Percentiles rank a stretch among this genome's conserved stretches.
These are phyloP conservation scores for Carlito syrichta DNA, from an alignment of 2,113 vertebrate species.

Conservation along the genomic window DNA sequence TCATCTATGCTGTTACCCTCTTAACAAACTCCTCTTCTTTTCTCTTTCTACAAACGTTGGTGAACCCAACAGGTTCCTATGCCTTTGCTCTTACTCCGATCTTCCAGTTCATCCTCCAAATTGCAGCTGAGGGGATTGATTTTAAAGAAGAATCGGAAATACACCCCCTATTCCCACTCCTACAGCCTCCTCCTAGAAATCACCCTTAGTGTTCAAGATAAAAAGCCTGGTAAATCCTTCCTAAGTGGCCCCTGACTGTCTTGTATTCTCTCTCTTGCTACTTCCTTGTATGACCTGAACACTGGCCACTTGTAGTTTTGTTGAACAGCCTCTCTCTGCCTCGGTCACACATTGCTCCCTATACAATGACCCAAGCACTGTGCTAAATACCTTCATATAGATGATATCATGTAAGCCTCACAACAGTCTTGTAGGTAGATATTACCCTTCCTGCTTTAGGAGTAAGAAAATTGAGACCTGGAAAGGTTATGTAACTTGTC, in stretches of 20 bases:
- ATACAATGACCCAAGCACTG: background rate
- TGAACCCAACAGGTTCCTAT: background rate
- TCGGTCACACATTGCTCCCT: background rate
- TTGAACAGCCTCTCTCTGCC: background rate
- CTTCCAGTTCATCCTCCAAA: background rate
- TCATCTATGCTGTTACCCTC: background rate
- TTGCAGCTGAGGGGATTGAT: background rate
- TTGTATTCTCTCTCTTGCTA: background rate
- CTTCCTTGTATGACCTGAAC: background rate
- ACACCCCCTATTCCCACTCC: background rate
- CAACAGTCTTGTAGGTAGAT: background rate
- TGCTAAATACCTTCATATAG: background rate
- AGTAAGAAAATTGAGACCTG: background rate
- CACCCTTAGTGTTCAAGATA: background rate
- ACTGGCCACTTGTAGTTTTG: background rate
- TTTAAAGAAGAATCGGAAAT: background rate
- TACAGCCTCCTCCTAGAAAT: background rate
- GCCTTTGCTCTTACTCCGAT: background rate
- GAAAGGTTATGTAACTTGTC: background rate
- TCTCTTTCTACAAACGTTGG: background rate
- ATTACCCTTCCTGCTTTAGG: background rate
- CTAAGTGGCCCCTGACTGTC: background rate
- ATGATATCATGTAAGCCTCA: background rate
- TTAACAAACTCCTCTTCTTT: background rate
- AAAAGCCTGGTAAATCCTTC: background rate